Evolutionary conservation across 2,888 invertebrate genomes (phyloP).

Genomic region (Podabrus alpinus): DNA sequence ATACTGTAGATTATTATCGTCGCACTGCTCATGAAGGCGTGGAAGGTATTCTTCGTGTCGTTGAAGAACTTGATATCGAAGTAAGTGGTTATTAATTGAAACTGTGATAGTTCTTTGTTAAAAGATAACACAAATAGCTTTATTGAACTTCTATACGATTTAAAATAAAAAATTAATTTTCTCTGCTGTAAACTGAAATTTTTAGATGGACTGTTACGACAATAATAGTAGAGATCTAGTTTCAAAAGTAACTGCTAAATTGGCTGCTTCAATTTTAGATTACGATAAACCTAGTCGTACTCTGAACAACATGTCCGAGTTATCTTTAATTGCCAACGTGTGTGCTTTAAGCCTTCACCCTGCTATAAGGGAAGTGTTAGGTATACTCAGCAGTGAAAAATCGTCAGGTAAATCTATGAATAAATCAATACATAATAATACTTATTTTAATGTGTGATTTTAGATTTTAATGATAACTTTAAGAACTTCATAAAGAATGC

Average conservation of each 20-base stretch:
- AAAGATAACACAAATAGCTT: too few relatives aligned
- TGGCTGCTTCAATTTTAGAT: too few relatives aligned
- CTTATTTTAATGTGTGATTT: background rate
- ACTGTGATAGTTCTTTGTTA: too few relatives aligned
- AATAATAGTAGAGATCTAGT: too few relatives aligned
- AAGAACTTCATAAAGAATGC: background rate
- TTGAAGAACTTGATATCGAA: background rate
- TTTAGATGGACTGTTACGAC: too few relatives aligned
- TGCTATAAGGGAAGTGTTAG: background rate
- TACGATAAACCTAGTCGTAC: too few relatives aligned
- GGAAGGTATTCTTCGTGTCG: background rate
- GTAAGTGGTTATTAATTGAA: too few relatives aligned
- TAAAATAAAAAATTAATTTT: too few relatives aligned
- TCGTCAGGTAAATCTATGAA: background rate
- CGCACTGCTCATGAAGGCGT: background rate
- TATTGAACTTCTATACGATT: too few relatives aligned
- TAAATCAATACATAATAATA: background rate
- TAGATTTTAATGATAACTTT: background rate
- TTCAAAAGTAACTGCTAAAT: too few relatives aligned
- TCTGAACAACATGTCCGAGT: background rate
- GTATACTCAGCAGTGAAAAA: background rate
- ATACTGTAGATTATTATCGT: background rate
- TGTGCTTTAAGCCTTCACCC: background rate
- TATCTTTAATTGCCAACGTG: background rate
- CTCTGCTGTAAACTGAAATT: too few relatives aligned